Conservation (phyloP, 2,113 vertebrate species). For the Otolemur garnettii region DNA sequence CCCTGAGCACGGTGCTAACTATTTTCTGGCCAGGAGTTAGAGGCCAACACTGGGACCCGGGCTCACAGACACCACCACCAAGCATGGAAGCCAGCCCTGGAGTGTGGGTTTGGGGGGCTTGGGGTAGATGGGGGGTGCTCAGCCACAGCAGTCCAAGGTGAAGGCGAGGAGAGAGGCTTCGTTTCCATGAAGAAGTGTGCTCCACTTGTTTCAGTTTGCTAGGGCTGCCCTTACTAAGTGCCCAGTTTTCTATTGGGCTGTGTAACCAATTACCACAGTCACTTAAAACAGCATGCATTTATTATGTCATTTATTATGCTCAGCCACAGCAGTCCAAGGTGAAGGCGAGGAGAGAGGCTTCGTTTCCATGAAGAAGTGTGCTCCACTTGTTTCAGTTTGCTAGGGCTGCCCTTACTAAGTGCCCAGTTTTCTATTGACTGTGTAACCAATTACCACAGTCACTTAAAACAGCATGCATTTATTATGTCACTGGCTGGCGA, state of each 20-base stretch:
- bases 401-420: neutral
- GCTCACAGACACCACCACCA: neutral
- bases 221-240: neutral
- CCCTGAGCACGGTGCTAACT: neutral
- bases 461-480: neutral
- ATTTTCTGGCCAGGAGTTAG: slow-evolving; percentile 58
- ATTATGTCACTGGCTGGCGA: neutral
- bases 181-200: neutral
- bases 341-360: neutral
- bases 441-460: neutral
- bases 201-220: neutral
- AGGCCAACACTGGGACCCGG: neutral
- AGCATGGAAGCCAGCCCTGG: neutral
- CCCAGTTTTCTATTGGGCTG: no score
- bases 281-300: neutral
- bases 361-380: neutral
- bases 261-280: neutral
- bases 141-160: neutral
- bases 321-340: neutral
- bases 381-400: neutral
- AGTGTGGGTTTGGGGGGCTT: neutral
- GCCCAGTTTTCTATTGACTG: neutral
- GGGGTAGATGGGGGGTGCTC: neutral
- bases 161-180: neutral
- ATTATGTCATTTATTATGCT: neutral